These are phyloP conservation scores for Elgaria multicarinata DNA, from an alignment of 2,113 vertebrate genomes.

Conservation along the genomic window DNA sequence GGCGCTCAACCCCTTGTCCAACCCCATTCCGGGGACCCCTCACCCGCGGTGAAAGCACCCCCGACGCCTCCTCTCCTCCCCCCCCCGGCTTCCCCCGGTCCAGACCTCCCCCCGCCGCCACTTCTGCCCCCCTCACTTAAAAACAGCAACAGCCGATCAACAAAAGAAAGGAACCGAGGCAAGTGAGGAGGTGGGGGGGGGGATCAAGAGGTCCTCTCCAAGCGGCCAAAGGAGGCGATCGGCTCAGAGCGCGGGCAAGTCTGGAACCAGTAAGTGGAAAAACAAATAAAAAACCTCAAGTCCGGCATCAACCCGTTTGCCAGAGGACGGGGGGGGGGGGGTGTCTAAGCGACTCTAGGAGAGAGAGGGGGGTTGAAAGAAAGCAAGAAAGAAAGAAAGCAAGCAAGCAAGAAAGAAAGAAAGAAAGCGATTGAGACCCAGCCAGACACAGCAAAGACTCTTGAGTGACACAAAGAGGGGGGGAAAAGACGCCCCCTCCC, in stretches of 20 bases:
- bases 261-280: constrained; percentile 63
- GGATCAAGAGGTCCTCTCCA: constrained; percentile 45
- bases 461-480: constrained; percentile 58
- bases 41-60: constrained; percentile 87
- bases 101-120: constrained; percentile 58
- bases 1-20: constrained; percentile 91
- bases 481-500: background rate
- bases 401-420: constrained; percentile 6
- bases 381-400: constrained; percentile 40
- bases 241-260: constrained; percentile 66
- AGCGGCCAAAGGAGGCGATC: constrained; percentile 62
- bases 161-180: constrained; percentile 70
- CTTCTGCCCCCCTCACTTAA: background rate
- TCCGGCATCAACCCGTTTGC: constrained; percentile 43
- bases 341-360: constrained; percentile 43
- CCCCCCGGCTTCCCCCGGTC: constrained; percentile 67
- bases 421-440: constrained; percentile 51
- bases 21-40: constrained; percentile 87
- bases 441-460: constrained; percentile 53
- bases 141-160: constrained; percentile 62
- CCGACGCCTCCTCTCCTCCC: constrained; percentile 66
- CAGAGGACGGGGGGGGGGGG: constrained; percentile 49
- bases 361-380: constrained; percentile 19
- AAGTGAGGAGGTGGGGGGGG: constrained; percentile 62
- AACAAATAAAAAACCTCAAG: constrained; percentile 59